A percentile compares a stretch with the other conserved stretches of the same genome.
Conservation (phyloP, 2,113 vertebrate genomes). For the human (Homo sapiens) region DNA sequence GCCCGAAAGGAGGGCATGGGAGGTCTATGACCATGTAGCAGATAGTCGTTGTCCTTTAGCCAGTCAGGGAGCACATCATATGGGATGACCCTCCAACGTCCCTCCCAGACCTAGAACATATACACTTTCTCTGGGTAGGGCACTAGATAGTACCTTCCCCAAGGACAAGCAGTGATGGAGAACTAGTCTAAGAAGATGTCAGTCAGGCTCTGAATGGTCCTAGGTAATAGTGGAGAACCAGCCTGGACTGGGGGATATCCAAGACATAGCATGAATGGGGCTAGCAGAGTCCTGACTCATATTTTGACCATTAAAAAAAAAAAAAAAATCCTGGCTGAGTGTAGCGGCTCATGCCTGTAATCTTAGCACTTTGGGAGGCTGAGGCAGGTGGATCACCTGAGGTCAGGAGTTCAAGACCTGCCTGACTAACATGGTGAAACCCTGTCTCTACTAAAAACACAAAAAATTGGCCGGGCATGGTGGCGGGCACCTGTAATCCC, state of each 20-base stretch:
- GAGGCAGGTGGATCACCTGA: background rate
- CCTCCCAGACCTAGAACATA: slow-evolving; percentile 93
- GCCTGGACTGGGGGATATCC: background rate
- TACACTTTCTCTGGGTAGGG: fast-evolving
- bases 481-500: background rate
- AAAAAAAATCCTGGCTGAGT: too few relatives aligned
- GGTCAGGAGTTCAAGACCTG: background rate
- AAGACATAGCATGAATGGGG: background rate
- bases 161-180: background rate
- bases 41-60: slow-evolving; percentile 98
- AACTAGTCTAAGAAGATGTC: background rate
- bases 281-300: too few relatives aligned
- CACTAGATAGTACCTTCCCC: background rate
- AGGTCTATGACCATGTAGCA: slow-evolving; percentile 95
- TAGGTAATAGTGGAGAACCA: background rate
- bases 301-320: background rate
- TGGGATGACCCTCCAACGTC: slow-evolving; percentile 96
- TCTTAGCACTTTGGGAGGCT: background rate
- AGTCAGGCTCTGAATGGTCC: background rate
- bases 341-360: background rate
- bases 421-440: background rate
- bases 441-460: background rate
- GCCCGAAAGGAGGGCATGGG: slow-evolving; percentile 98
- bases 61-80: slow-evolving; percentile 97
- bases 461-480: background rate